Percentiles rank a stretch among this genome's conserved stretches.
phyloP scores from a whole-genome alignment of 1,140 invertebrate species.

The Zaprionus capensis region DNA sequence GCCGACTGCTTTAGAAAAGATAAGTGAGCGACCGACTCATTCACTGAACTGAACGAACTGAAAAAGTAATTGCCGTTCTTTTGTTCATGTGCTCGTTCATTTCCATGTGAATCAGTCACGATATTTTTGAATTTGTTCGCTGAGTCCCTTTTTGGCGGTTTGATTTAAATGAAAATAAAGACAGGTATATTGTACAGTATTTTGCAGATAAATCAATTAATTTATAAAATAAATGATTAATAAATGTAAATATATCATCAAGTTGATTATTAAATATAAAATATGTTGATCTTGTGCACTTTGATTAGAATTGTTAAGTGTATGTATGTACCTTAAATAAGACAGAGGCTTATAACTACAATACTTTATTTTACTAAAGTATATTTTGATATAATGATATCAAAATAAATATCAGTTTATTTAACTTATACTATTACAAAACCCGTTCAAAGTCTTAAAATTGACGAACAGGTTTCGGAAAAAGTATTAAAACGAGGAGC shows the following conservation, averaged over 20 bases:
- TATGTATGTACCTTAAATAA: too few species aligned
- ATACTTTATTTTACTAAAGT: not conserved
- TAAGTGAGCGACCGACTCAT: constrained; percentile 4
- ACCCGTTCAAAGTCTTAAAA: constrained; percentile 52
- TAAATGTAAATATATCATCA: not conserved
- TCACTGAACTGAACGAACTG: not conserved
- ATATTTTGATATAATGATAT: too few species aligned
- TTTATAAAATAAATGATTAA: not conserved
- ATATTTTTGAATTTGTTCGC: not conserved
- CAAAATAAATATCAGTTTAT: too few species aligned
- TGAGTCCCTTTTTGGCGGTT: not conserved
- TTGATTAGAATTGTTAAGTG: too few species aligned
- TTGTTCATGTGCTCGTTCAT: not conserved
- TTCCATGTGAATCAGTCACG: not conserved
- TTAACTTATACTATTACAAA: not conserved
- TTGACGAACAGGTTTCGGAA: constrained; percentile 45
- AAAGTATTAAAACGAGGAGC: constrained; percentile 48
- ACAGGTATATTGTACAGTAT: not conserved
- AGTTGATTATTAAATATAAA: too few species aligned
- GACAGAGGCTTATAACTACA: too few species aligned
- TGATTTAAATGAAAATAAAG: not conserved
- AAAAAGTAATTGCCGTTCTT: not conserved
- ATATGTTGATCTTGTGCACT: too few species aligned
- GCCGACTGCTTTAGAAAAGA: constrained; percentile 25
- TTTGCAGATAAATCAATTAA: not conserved